Evolutionary conservation across 2,797 vertebrate species (phyloP).

Genomic region (Potorous gilbertii): DNA sequence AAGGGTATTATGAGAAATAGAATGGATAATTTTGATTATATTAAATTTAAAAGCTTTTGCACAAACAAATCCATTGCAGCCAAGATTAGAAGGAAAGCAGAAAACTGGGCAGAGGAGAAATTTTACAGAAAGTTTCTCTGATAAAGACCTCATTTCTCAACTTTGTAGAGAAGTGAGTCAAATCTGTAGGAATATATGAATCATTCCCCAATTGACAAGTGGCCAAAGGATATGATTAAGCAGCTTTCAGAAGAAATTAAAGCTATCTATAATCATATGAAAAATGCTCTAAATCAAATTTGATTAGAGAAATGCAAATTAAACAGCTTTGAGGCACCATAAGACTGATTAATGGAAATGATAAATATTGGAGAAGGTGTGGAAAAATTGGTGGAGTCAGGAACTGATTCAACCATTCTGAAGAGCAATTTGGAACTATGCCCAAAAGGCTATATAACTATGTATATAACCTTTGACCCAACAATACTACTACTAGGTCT

Average conservation of each 20-base stretch:
- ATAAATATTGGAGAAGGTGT: not conserved
- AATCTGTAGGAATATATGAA: too few species aligned
- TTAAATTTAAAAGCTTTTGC: not conserved
- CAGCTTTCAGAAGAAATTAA: not conserved
- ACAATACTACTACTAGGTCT: too few species aligned
- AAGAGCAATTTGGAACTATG: not conserved
- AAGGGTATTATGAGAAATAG: not conserved
- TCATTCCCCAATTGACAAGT: too few species aligned
- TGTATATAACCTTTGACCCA: not conserved
- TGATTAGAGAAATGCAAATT: not conserved
- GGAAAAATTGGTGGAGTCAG: not conserved
- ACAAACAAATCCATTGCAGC: not conserved
- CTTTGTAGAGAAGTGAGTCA: too few species aligned
- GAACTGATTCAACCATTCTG: not conserved
- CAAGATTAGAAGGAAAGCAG: not conserved
- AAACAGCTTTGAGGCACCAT: not conserved
- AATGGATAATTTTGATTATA: not conserved
- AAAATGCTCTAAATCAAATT: not conserved
- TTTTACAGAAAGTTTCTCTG: not conserved
- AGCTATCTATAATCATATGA: not conserved
- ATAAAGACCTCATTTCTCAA: not conserved
- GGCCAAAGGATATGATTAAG: too few species aligned
- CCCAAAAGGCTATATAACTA: not conserved
- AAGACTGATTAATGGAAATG: not conserved
- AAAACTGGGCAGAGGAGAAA: not conserved